Conservation (phyloP, 30 jellyfish, hydroid and myxozoan genomes). For the Rhopilema esculentum region DNA sequence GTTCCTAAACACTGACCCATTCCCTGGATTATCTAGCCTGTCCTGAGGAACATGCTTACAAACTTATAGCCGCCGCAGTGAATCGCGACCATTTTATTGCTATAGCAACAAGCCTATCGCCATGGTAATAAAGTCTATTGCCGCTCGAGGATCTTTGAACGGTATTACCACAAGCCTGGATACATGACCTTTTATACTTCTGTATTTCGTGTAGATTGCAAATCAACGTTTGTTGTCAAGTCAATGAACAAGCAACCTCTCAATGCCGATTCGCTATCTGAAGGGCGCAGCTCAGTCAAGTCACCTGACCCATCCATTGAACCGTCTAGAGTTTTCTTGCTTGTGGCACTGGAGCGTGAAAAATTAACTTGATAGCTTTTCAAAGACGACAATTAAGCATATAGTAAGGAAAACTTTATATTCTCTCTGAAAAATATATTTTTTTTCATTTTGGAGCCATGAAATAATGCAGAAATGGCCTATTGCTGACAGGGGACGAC, state of each 20-base stretch:
- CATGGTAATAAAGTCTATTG: background rate
- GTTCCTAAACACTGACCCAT: too few species aligned
- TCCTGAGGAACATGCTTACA: too few species aligned
- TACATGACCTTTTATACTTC: background rate
- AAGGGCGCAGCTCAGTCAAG: conserved; percentile 46
- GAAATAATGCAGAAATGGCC: conserved; percentile 46
- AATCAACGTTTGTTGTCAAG: conserved; percentile 16
- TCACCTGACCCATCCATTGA: conserved; percentile 75
- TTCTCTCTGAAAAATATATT: background rate
- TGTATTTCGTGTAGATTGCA: background rate
- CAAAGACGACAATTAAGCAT: background rate
- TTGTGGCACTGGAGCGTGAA: conserved; percentile 59
- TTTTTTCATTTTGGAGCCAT: background rate
- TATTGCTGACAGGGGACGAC: conserved; percentile 1
- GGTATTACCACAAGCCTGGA: background rate
- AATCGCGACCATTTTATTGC: background rate
- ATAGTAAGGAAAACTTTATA: background rate
- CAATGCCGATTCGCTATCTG: background rate
- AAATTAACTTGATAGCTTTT: background rate
- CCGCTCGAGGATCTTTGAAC: background rate
- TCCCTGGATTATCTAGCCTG: too few species aligned
- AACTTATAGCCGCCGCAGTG: too few species aligned
- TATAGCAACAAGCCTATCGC: background rate
- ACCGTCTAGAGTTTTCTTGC: conserved; percentile 36
- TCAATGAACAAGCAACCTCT: conserved; percentile 43